phyloP scores from a whole-genome alignment of 92 coral and sea anemone species.

The Epizoanthus ramosus region DNA sequence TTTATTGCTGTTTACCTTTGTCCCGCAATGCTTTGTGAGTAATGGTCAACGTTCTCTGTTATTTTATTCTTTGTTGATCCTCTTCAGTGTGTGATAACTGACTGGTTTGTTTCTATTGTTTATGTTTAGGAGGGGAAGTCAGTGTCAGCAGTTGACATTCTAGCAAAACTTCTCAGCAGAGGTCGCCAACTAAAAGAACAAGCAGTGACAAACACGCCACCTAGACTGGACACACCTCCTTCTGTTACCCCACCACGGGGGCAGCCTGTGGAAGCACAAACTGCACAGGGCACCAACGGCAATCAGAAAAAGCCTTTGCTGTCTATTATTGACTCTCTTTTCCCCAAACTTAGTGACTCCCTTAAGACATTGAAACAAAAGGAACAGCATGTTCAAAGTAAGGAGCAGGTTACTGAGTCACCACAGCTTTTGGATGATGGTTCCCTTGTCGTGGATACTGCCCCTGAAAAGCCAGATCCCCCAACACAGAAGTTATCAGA shows the following conservation, averaged over 20 bases:
- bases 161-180: conserved; percentile 84
- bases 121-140: conserved; percentile 47
- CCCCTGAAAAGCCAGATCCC: conserved; percentile 39
- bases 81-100: no score
- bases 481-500: conserved; percentile 3
- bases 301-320: conserved; percentile 70
- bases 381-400: conserved; percentile 40
- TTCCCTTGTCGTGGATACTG: conserved; percentile 14
- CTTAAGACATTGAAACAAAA: conserved; percentile 73
- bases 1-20: no score
- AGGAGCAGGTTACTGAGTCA: neutral
- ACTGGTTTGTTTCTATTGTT: neutral
- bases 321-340: conserved; percentile 82
- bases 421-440: neutral
- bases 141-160: conserved; percentile 81
- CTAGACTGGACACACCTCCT: conserved; percentile 34
- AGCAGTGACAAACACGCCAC: conserved; percentile 44
- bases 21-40: no score
- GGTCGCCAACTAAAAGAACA: conserved; percentile 76
- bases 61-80: no score
- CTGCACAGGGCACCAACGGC: conserved; percentile 41
- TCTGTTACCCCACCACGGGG: conserved; percentile 48
- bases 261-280: conserved; percentile 37
- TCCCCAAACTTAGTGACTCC: conserved; percentile 85
- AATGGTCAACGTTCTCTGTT: no score